Conservation (phyloP, 2,797 vertebrate genomes). For the Acanthopagrus latus region DNA sequence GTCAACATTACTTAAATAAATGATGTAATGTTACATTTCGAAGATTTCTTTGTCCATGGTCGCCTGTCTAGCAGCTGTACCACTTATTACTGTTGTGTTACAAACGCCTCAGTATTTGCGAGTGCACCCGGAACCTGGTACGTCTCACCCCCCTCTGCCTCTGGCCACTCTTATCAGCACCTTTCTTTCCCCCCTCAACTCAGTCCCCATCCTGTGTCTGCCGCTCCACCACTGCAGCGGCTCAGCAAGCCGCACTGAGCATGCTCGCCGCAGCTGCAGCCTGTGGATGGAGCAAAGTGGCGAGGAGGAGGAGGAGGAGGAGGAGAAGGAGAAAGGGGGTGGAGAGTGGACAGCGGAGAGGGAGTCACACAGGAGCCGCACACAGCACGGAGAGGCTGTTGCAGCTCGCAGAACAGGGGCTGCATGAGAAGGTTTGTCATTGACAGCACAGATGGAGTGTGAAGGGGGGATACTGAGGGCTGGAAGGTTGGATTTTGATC, state of each 20-base stretch:
- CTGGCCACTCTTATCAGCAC: constrained; percentile 11
- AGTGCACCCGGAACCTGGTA: constrained; percentile 3
- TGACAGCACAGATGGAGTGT: constrained; percentile 60
- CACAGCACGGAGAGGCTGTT: constrained; percentile 63
- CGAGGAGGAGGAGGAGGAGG: constrained; percentile 71
- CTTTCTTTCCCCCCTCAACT: constrained; percentile 22
- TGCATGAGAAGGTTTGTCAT: constrained; percentile 50
- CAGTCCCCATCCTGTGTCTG: constrained; percentile 43
- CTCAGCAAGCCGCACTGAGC: constrained; percentile 70
- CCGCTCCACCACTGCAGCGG: constrained; percentile 77
- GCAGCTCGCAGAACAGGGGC: constrained; percentile 65
- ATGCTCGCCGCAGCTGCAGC: constrained; percentile 77
- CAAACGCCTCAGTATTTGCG: background rate
- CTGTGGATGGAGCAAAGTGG: constrained; percentile 69
- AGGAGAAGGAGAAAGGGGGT: constrained; percentile 61
- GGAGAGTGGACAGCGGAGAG: constrained; percentile 51
- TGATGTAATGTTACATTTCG: background rate
- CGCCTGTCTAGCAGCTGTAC: background rate
- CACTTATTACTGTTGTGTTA: background rate
- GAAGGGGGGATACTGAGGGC: constrained; percentile 29
- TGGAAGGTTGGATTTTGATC: constrained; percentile 20
- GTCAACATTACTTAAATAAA: constrained; percentile 26
- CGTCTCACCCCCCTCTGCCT: constrained; percentile 4
- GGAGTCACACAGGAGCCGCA: constrained; percentile 60
- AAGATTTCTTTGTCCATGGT: background rate